Conservation (phyloP, 2,113 vertebrate genomes). For the Prinia subflava region DNA sequence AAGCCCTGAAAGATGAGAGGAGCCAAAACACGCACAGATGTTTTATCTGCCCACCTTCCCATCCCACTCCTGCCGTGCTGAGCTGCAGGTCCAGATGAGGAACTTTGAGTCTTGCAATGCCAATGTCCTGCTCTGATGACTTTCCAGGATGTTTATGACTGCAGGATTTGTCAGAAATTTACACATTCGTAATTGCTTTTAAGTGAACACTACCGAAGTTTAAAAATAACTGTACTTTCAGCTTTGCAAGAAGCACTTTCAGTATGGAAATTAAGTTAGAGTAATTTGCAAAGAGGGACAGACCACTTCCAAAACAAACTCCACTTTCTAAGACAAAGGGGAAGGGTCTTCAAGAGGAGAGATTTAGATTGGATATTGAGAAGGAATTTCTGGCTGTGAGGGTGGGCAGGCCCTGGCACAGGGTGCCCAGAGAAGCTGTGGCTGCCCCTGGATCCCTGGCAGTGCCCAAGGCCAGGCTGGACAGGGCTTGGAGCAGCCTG, state of each 20-base stretch:
- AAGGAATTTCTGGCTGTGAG: rapidly evolving
- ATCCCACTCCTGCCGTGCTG: background rate
- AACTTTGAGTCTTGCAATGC: background rate
- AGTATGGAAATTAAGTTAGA: background rate
- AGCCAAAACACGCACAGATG: background rate
- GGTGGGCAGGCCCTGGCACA: rapidly evolving
- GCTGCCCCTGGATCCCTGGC: background rate
- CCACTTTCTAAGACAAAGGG: background rate
- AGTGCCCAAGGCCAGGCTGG: background rate
- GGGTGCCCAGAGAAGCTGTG: background rate
- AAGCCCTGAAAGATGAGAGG: background rate
- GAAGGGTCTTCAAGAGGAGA: background rate
- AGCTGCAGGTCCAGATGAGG: background rate
- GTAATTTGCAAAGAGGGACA: background rate
- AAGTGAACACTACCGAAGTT: background rate
- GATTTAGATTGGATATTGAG: background rate
- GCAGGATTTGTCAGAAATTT: background rate
- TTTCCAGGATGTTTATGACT: background rate
- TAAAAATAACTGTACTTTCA: background rate
- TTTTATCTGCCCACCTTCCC: background rate
- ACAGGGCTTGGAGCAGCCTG: rapidly evolving
- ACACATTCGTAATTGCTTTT: background rate
- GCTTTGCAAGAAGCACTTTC: background rate
- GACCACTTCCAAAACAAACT: background rate
- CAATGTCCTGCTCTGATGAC: background rate